These are phyloP conservation scores for Nothocercus julius DNA, from an alignment of 2,113 vertebrate species.

Conservation along the genomic window DNA sequence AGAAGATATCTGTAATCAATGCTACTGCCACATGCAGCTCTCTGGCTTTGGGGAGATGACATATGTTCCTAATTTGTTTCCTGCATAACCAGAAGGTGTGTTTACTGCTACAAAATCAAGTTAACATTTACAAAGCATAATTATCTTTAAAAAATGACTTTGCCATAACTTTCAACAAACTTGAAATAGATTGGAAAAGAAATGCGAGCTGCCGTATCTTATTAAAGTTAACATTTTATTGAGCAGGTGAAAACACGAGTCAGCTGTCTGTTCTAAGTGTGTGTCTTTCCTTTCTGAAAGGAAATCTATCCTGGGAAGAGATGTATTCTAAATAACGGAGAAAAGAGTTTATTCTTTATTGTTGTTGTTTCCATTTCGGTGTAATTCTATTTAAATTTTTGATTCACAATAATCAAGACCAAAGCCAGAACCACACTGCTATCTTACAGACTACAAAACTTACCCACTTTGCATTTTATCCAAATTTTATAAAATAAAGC, in stretches of 20 bases:
- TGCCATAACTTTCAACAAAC: constrained; percentile 60
- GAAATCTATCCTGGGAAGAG: constrained; percentile 62
- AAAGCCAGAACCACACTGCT: not conserved
- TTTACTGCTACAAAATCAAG: constrained; percentile 53
- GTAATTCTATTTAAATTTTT: constrained; percentile 1
- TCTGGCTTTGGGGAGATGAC: constrained; percentile 47
- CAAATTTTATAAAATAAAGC: constrained; percentile 71
- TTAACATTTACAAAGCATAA: constrained; percentile 47
- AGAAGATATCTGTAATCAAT: constrained; percentile 38
- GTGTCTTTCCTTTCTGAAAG: constrained; percentile 57
- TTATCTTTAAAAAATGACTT: constrained; percentile 67
- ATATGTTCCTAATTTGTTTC: constrained; percentile 60
- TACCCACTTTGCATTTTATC: constrained; percentile 42
- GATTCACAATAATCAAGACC: not conserved
- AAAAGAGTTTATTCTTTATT: constrained; percentile 25
- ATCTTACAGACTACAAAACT: constrained; percentile 33
- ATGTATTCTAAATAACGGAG: constrained; percentile 62
- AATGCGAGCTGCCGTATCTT: constrained; percentile 20
- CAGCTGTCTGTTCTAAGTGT: constrained; percentile 15
- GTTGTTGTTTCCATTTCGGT: not conserved
- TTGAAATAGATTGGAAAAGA: constrained; percentile 51
- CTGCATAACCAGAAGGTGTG: constrained; percentile 51
- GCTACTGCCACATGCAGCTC: not conserved
- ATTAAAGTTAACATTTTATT: constrained; percentile 32
- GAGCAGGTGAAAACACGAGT: constrained; percentile 60